Evolutionary conservation across 2,797 vertebrate species (phyloP).

Genomic region (Danio tinwini): DNA sequence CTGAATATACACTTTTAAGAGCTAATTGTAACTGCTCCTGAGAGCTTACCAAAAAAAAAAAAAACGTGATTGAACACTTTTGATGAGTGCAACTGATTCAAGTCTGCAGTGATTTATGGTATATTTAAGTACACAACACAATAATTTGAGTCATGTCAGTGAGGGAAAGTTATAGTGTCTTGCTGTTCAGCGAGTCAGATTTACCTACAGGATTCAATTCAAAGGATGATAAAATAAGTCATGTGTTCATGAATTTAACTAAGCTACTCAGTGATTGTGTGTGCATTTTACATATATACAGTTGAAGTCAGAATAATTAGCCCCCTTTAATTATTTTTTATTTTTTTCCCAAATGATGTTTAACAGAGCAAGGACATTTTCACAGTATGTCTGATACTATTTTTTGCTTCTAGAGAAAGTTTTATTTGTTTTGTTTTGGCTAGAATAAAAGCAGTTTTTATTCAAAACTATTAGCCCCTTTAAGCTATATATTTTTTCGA

Average conservation of each 20-base stretch:
- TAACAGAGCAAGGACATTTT: too few relatives aligned
- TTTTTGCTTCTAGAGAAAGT: too few relatives aligned
- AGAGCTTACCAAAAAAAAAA: neutral
- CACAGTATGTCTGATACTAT: too few relatives aligned
- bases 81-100: neutral
- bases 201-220: neutral
- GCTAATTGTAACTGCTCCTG: constrained; percentile 7
- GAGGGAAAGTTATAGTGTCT: neutral
- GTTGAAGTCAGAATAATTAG: too few relatives aligned
- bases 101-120: neutral
- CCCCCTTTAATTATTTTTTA: too few relatives aligned
- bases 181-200: neutral
- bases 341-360: too few relatives aligned
- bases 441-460: too few relatives aligned
- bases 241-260: neutral
- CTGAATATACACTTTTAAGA: constrained; percentile 6
- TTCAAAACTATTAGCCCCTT: too few relatives aligned
- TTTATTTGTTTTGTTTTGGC: too few relatives aligned
- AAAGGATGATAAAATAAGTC: neutral
- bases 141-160: neutral
- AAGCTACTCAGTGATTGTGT: neutral
- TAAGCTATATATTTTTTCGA: too few relatives aligned
- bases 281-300: too few relatives aligned
- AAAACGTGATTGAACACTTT: neutral
- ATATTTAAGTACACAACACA: neutral